These are phyloP conservation scores for Anguilla anguilla DNA, from an alignment of 2,797 vertebrate species.

Conservation along the genomic window DNA sequence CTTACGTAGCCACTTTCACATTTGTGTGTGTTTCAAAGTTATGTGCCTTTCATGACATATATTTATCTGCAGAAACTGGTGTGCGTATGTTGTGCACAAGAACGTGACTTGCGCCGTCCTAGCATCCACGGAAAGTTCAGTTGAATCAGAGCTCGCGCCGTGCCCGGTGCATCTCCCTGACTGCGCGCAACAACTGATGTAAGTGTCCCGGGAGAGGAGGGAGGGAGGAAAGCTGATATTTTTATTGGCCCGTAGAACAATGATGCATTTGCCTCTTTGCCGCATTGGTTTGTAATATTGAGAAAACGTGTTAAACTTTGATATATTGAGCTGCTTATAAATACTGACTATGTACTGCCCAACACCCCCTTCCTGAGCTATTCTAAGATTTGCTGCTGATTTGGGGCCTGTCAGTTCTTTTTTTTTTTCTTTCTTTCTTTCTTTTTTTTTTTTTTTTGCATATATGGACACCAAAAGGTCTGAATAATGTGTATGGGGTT, in stretches of 20 bases:
- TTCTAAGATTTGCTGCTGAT: background rate
- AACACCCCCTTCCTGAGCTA: background rate
- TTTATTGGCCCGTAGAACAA: conserved; percentile 31
- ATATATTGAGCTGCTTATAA: background rate
- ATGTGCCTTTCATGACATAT: conserved; percentile 6
- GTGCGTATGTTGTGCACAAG: conserved; percentile 90
- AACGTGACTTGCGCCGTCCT: conserved; percentile 90
- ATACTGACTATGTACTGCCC: background rate
- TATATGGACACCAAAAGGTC: too few species aligned
- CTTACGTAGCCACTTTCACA: background rate
- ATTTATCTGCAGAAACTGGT: conserved; percentile 85
- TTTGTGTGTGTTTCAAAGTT: conserved; percentile 1
- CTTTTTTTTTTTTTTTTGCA: too few species aligned
- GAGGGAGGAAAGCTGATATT: conserved; percentile 29
- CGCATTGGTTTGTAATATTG: conserved; percentile 13
- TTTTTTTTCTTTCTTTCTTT: too few species aligned
- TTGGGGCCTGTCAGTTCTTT: too few species aligned
- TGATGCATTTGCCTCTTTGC: conserved; percentile 4
- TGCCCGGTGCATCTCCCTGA: conserved; percentile 76
- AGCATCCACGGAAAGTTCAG: conserved; percentile 81
- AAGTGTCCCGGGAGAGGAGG: conserved; percentile 65
- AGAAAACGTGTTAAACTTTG: too few species aligned
- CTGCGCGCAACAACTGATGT: conserved; percentile 85
- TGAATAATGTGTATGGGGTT: background rate
- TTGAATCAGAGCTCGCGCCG: conserved; percentile 79